Conservation (phyloP, 35 echinoderm and acorn worm species). For the Ophiothrix spiculata region DNA sequence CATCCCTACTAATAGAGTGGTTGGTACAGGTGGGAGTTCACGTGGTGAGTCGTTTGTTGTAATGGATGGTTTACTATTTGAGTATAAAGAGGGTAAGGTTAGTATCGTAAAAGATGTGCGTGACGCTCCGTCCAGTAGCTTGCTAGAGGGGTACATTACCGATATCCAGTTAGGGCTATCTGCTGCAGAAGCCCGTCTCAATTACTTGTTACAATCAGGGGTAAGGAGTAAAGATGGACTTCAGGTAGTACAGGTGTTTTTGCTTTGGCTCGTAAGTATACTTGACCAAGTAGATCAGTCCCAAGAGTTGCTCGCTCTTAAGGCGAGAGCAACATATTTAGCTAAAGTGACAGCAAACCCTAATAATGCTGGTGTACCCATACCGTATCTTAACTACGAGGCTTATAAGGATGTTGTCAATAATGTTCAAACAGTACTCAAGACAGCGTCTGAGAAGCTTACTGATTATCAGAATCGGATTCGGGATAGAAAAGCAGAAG, state of each 20-base stretch:
- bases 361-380: background rate
- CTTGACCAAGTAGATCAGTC: background rate
- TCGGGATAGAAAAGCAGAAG: constrained; percentile 4
- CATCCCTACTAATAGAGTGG: too few relatives aligned
- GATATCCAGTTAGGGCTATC: constrained; percentile 10
- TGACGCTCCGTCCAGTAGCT: background rate
- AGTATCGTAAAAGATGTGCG: background rate
- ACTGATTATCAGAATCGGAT: constrained; percentile 21
- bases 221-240: background rate
- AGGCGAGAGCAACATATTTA: constrained; percentile 19
- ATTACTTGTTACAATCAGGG: background rate
- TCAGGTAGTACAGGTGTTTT: background rate
- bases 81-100: background rate
- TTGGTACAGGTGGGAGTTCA: background rate
- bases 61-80: too few relatives aligned
- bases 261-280: constrained; percentile 11
- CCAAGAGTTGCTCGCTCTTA: background rate
- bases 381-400: constrained; percentile 17
- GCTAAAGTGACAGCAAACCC: constrained; percentile 6
- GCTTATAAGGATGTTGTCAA: constrained; percentile 24
- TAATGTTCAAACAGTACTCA: constrained; percentile 13
- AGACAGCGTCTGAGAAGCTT: constrained; percentile 8
- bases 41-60: too few relatives aligned
- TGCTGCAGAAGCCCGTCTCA: constrained; percentile 23
- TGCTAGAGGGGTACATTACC: background rate